These are phyloP conservation scores for Cynoglossus semilaevis DNA, from an alignment of 2,113 vertebrate species.

Conservation along the genomic window DNA sequence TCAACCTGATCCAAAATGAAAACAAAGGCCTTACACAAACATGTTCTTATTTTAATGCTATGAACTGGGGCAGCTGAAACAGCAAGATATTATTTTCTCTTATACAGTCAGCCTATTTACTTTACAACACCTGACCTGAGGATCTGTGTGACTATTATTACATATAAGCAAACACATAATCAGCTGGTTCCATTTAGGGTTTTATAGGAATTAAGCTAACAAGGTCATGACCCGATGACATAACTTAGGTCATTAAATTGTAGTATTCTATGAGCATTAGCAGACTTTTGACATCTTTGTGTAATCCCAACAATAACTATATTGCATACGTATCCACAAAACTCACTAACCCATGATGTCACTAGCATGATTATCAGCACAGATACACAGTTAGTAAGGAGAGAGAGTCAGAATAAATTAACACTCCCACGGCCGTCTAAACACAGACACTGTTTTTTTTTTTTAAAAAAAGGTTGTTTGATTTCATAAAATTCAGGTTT, in stretches of 20 bases:
- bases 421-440: no score
- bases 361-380: constrained; percentile 9
- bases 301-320: constrained; percentile 1
- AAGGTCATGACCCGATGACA: constrained; percentile 13
- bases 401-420: neutral
- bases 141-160: constrained; percentile 6
- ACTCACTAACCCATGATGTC: constrained; percentile 6
- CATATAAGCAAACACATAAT: constrained; percentile 13
- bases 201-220: constrained; percentile 19
- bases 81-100: constrained; percentile 24
- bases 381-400: constrained; percentile 3
- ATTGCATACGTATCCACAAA: neutral
- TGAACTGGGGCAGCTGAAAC: constrained; percentile 4
- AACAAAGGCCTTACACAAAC: neutral
- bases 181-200: constrained; percentile 11
- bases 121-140: constrained; percentile 11
- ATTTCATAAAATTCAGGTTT: no score
- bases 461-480: no score
- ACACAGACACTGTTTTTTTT: no score
- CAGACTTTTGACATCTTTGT: constrained; percentile 1
- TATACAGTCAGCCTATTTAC: constrained; percentile 4
- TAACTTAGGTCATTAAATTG: neutral
- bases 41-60: constrained; percentile 7
- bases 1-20: neutral
- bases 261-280: neutral